Base-by-base conservation (phyloP, 2,113 vertebrate genomes). In the Pipa parva region DNA sequence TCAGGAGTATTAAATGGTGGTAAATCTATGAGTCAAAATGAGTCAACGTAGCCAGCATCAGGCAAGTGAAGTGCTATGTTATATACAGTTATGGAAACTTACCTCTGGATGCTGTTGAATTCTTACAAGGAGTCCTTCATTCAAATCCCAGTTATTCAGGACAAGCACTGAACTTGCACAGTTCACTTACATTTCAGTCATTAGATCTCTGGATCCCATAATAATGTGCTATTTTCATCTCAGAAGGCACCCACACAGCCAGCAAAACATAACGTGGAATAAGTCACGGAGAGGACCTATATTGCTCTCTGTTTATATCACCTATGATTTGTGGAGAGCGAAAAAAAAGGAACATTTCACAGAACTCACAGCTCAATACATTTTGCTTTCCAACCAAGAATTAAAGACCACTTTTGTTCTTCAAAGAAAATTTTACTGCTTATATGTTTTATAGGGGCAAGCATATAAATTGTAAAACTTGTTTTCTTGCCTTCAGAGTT, bases 11-110 rank as follows among this genome's bases (percentile, higher is more conserved):
- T 99, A 82, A 98, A 97, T 0, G 96, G 95, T 77, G 95, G 95
- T 76, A 99, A 98, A 92, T 91, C 93, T 72, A 93, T 97, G 88
- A 98, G 95, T 85, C 95, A 98, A 78, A 87, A 97, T 0, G 97
- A 99, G 84, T 97, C 96, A 21, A 98, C 97, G 93, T 99, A 99
- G 93, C 95, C 89, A 85, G 86, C 77, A 76, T 77, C 74, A 80
- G 80, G 82, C 81, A 77, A 80, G 83, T 84, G 78, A 79, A 85
- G 84, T 85, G 87, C 86, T 87, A 49, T 46, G 31, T 24, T 31
- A 84, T 89, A 69, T 76, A 68, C 46, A 68, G 65, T 22, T 81
- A 85, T 91, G 84, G 91, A 93, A 89, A 87, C 78, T 92, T 92
- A 91, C 92, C 90, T 95, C 90, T 84, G 90, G 90, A 93, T 90